phyloP scores from a whole-genome alignment of 1,140 invertebrate genomes.

The Polypedilum pembai region DNA sequence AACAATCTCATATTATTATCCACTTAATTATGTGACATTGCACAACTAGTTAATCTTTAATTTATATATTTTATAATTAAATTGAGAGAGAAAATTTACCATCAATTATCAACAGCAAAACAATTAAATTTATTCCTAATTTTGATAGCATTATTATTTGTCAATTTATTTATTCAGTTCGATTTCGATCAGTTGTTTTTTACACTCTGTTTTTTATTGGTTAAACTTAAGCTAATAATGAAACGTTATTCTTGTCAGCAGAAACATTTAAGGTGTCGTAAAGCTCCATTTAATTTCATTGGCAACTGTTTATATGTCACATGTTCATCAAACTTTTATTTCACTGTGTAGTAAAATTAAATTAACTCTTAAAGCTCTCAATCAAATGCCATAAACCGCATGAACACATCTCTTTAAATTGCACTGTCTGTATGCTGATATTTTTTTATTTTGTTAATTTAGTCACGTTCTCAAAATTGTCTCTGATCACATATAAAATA shows the following conservation, averaged over 20 bases:
- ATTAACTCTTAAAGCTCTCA: neutral
- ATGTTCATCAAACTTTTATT: slow-evolving; percentile 12
- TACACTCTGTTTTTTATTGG: neutral
- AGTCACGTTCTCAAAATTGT: slow-evolving; percentile 21
- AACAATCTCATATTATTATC: no score
- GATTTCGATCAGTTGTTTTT: neutral
- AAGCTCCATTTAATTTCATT: neutral
- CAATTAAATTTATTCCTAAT: slow-evolving; percentile 25
- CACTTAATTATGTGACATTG: neutral
- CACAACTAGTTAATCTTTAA: neutral
- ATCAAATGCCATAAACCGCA: neutral
- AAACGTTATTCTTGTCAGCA: neutral
- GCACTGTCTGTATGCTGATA: neutral
- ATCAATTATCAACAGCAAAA: slow-evolving; percentile 25
- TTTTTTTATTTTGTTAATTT: neutral
- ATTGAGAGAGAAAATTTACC: neutral
- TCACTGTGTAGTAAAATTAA: neutral
- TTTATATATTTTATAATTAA: neutral
- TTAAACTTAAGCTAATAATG: neutral
- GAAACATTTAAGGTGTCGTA: neutral
- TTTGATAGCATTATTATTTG: slow-evolving; percentile 3
- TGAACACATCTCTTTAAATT: neutral
- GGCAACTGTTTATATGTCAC: neutral
- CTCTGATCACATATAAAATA: neutral
- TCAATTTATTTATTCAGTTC: neutral